A percentile compares a stretch with the other conserved stretches of the same genome.
Conservation (phyloP, 2,888 invertebrate genomes). For the Liopterus haemorrhoidalis region DNA sequence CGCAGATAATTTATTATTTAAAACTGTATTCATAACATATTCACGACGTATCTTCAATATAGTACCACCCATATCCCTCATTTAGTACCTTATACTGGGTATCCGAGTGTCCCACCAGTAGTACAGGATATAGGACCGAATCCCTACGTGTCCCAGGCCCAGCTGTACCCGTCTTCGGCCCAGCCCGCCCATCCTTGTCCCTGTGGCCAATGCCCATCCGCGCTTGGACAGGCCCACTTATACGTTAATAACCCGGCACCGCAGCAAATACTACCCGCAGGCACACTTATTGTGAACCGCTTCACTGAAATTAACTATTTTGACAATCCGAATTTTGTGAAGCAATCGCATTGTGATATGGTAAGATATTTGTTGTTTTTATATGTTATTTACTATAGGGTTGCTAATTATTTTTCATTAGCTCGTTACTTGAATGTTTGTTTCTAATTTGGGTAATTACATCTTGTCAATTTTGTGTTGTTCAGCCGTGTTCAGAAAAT, state of each 20-base stretch:
- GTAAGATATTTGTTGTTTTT: no score
- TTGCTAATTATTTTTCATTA: no score
- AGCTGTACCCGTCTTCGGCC: conserved; percentile 41
- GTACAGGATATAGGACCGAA: no score
- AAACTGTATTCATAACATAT: conserved; percentile 33
- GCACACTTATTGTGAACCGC: conserved; percentile 46
- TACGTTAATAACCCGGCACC: conserved; percentile 36
- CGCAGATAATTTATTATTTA: no score
- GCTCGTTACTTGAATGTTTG: no score
- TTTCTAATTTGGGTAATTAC: no score
- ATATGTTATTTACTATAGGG: no score
- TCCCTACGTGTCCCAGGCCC: conserved; percentile 32
- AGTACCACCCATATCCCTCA: conserved; percentile 47
- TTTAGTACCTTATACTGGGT: conserved; percentile 48
- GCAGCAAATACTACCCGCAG: conserved; percentile 34
- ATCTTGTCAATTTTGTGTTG: no score
- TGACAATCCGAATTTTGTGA: conserved; percentile 37
- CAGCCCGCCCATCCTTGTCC: conserved; percentile 51
- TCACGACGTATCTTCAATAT: conserved; percentile 49
- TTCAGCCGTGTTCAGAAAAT: no score
- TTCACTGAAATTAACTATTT: conserved; percentile 49
- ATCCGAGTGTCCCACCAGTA: conserved; percentile 28
- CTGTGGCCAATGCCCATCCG: conserved; percentile 41
- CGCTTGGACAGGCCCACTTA: conserved; percentile 48
- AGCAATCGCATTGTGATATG: conserved; percentile 19